phyloP scores from a whole-genome alignment of 2,888 invertebrate species.

The Cataglyphis livida region DNA sequence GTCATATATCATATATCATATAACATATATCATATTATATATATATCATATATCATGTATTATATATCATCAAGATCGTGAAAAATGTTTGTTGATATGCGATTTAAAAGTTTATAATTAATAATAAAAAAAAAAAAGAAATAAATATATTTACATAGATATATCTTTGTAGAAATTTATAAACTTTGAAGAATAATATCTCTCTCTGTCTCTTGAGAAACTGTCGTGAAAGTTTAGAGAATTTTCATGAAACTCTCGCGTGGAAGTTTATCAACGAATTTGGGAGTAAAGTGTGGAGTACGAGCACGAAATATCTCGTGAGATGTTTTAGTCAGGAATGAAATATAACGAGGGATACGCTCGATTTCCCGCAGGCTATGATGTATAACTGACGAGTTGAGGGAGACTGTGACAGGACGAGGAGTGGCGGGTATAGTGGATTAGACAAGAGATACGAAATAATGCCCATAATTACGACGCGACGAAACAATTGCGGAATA shows the following conservation, averaged over 20 bases:
- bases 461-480: slow-evolving; percentile 6
- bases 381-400: not conserved
- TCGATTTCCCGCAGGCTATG: not conserved
- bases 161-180: not conserved
- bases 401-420: not conserved
- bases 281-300: not conserved
- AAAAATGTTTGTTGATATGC: not conserved
- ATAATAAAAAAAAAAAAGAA: not conserved
- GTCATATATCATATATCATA: no score
- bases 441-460: slow-evolving; percentile 16
- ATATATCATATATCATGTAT: no score
- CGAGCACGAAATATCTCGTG: not conserved
- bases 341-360: not conserved
- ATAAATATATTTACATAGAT: not conserved
- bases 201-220: not conserved
- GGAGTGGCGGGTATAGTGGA: not conserved
- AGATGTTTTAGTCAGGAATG: not conserved
- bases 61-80: no score
- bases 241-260: not conserved
- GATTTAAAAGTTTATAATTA: not conserved
- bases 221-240: not conserved
- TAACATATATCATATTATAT: no score
- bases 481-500: slow-evolving; percentile 26
- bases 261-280: slow-evolving; percentile 7
- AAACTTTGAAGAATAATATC: not conserved